Base-by-base conservation (phyloP, 37 sponge, comb jelly and placozoan species). In the Diacarnus erythraeanus region DNA sequence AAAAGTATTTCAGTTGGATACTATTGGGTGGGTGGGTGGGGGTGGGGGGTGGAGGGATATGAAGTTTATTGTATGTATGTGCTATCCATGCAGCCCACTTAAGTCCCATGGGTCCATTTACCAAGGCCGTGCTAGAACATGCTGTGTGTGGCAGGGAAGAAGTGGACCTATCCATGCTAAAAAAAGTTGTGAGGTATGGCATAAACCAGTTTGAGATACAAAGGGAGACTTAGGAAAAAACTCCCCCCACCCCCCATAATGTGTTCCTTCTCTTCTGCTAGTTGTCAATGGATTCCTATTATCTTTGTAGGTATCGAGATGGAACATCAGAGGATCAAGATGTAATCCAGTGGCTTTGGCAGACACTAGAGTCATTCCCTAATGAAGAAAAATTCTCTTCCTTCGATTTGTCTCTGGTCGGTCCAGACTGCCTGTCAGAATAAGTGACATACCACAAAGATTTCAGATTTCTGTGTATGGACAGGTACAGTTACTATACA, bases 331-430 rank as follows among this genome's bases (percentile, higher is more conserved):
- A 78, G 41, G 69, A 31, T 4, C 77, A 88, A 33, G 42, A 74
- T 3, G 70, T 95, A n/a, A 59, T 95, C 1, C 54, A 77, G 70
- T 97, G 97, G 97, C 66, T 97, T 22, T 96, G 97, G 97, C 83
- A 90, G 64, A 88, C 82, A 23, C 74, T 95, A 33, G 87, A 92
- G 57, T 80, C 79, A 6, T 94, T 94, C 75, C 84, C 86, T 3
- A 85, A 85, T 57, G 86, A 94, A 31, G 93, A 94, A 67, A 88
- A 56, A 37, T 83, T 3, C 83, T 92, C 12, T 94, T 94, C 69
- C 79, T 94, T 36, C 41, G 93, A 39, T 94, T 94, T 80, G 85
- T 89, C 12, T 94, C 95, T 57, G 98, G 95, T 18, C 59, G 93
- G 0, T 95, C 92, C 66, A 81, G 94, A 20, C 84, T 97, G 20